A percentile compares a stretch with the other conserved stretches of the same genome.
These are phyloP conservation scores for Megalurothrips usitatus DNA, from an alignment of 2,888 invertebrate genomes.

Conservation along the genomic window DNA sequence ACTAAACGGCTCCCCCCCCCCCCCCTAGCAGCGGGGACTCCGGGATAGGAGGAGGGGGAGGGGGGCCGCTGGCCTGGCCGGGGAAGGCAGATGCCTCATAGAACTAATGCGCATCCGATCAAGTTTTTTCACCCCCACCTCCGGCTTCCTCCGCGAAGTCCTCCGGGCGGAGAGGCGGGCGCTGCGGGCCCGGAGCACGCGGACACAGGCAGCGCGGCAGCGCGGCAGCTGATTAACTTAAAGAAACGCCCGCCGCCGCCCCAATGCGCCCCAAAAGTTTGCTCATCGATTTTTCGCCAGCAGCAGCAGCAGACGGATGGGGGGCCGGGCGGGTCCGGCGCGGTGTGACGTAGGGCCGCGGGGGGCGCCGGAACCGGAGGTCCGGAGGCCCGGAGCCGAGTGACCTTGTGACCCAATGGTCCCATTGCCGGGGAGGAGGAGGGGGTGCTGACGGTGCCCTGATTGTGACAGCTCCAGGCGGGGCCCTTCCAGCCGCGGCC, in stretches of 20 bases:
- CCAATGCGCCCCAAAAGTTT: not conserved
- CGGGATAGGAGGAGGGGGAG: not conserved
- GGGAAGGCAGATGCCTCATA: not conserved
- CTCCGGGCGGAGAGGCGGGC: not conserved
- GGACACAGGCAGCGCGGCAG: not conserved
- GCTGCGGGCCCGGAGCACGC: not conserved
- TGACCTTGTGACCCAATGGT: constrained; percentile 18
- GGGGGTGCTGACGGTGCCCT: not conserved
- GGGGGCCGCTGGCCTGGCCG: not conserved
- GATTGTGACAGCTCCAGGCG: constrained; percentile 14
- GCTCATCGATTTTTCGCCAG: not conserved
- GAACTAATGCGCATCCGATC: constrained; percentile 4
- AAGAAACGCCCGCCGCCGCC: not conserved
- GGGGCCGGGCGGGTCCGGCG: not conserved
- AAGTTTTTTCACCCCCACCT: not conserved
- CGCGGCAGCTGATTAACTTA: constrained; percentile 4
- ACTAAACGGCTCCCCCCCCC: constrained; percentile 1
- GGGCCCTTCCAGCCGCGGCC: not conserved
- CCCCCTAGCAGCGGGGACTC: too few relatives aligned
- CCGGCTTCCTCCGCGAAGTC: not conserved
- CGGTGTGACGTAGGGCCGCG: too few relatives aligned
- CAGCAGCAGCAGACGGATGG: not conserved
- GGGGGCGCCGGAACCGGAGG: not conserved
- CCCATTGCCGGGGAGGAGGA: not conserved
- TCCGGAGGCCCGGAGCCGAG: not conserved